These are phyloP conservation scores for Cyclargus thomasi DNA, from an alignment of 1,140 invertebrate genomes.

Conservation along the genomic window DNA sequence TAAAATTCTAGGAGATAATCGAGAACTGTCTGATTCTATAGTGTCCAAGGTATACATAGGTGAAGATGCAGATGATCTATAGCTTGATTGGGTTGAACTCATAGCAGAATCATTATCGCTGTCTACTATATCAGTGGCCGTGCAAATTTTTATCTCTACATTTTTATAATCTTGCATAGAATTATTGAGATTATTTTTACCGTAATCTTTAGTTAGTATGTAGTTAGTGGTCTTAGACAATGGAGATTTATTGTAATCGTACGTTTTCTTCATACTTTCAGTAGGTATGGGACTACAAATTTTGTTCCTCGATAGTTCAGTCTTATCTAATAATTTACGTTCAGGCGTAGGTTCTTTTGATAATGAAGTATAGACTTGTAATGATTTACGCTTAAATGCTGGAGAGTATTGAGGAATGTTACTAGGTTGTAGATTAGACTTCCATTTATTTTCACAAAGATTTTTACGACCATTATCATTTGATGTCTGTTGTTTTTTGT, in stretches of 20 bases:
- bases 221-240: conserved; percentile 28
- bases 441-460: conserved; percentile 73
- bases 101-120: conserved; percentile 92
- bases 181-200: conserved; percentile 42
- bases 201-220: conserved; percentile 39
- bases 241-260: conserved; percentile 40
- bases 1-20: conserved; percentile 56
- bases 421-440: conserved; percentile 63
- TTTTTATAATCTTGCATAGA: conserved; percentile 50
- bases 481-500: conserved; percentile 40
- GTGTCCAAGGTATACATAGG: conserved; percentile 69
- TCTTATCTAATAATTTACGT: conserved; percentile 51
- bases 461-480: conserved; percentile 36
- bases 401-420: conserved; percentile 88
- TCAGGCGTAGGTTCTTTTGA: conserved; percentile 66
- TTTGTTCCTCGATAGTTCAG: conserved; percentile 28
- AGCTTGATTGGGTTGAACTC: conserved; percentile 83
- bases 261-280: conserved; percentile 23
- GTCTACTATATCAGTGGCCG: conserved; percentile 77
- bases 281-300: neutral
- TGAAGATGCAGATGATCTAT: conserved; percentile 83
- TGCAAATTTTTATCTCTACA: conserved; percentile 62
- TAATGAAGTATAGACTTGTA: conserved; percentile 78
- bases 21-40: conserved; percentile 65
- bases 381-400: conserved; percentile 85